A percentile compares a stretch with the other conserved stretches of the same genome.
Conservation (phyloP, 2,888 invertebrate species). For the Orthosia cruda region DNA sequence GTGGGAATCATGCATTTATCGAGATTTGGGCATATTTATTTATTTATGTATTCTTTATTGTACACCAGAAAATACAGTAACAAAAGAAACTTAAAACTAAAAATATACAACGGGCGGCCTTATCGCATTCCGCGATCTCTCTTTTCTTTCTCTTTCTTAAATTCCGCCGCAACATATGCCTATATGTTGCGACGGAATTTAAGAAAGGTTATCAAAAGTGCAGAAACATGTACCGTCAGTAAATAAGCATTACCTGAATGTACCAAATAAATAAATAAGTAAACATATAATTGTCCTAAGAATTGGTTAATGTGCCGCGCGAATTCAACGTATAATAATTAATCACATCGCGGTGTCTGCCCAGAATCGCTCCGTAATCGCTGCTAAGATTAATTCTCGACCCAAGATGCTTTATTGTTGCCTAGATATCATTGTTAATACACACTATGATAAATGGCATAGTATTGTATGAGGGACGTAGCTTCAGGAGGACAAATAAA, state of each 20-base stretch:
- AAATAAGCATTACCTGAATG: neutral
- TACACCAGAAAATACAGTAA: too few relatives aligned
- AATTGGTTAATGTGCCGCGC: conserved; percentile 19
- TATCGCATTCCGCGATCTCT: too few relatives aligned
- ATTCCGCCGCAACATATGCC: too few relatives aligned
- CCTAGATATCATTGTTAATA: conserved; percentile 4
- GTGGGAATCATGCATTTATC: neutral
- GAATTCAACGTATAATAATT: conserved; percentile 22
- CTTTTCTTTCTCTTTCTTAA: too few relatives aligned
- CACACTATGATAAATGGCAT: neutral
- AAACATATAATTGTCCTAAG: neutral
- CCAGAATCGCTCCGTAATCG: conserved; percentile 1
- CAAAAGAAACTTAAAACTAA: too few relatives aligned
- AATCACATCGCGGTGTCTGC: conserved; percentile 19
- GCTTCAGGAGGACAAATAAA: too few relatives aligned
- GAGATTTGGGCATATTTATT: neutral
- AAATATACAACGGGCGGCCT: too few relatives aligned
- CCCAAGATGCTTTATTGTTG: conserved; percentile 9
- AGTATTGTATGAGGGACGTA: too few relatives aligned
- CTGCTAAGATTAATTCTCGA: conserved; percentile 20
- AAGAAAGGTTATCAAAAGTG: too few relatives aligned
- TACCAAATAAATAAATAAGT: too few relatives aligned
- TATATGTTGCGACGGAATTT: neutral
- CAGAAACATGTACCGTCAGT: neutral
- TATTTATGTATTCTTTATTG: too few relatives aligned